Evolutionary conservation across 2,113 vertebrate species (phyloP).

Genomic region (Ovibos moschatus): DNA sequence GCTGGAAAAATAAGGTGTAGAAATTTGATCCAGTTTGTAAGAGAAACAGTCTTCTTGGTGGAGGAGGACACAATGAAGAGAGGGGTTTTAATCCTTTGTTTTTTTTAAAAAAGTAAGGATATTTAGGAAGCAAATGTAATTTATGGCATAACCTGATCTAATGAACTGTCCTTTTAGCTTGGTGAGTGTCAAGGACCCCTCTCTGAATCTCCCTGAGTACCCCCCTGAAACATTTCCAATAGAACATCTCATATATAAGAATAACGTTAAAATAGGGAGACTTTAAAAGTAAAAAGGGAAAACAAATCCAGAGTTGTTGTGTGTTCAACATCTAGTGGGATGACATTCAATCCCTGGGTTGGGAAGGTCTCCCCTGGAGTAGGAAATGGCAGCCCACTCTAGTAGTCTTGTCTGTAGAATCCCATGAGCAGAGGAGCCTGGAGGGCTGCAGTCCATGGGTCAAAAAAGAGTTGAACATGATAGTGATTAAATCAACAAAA

Average conservation of each 20-base stretch:
- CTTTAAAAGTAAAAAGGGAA: not conserved
- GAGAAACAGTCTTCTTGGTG: not conserved
- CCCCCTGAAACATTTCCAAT: rapidly evolving
- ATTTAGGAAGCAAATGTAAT: not conserved
- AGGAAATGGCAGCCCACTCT: not conserved
- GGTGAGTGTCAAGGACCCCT: not conserved
- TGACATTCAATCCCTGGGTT: not conserved
- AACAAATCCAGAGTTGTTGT: not conserved
- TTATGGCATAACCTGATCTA: too few relatives aligned
- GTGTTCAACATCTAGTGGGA: too few relatives aligned
- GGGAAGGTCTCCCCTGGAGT: not conserved
- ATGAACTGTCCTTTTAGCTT: not conserved
- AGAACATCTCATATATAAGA: too few relatives aligned
- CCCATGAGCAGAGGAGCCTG: not conserved
- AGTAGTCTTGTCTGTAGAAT: not conserved
- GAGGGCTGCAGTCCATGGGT: not conserved
- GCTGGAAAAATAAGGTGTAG: not conserved
- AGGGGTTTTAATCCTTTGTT: not conserved
- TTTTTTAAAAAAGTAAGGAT: not conserved
- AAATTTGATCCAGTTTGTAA: not conserved
- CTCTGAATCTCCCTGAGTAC: rapidly evolving
- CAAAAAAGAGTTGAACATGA: not conserved
- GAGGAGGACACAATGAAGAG: not conserved
- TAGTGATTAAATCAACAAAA: not conserved
- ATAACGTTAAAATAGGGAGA: not conserved